Base-by-base conservation (phyloP, 1,140 invertebrate genomes). In the Aphelinus atriplicis region DNA sequence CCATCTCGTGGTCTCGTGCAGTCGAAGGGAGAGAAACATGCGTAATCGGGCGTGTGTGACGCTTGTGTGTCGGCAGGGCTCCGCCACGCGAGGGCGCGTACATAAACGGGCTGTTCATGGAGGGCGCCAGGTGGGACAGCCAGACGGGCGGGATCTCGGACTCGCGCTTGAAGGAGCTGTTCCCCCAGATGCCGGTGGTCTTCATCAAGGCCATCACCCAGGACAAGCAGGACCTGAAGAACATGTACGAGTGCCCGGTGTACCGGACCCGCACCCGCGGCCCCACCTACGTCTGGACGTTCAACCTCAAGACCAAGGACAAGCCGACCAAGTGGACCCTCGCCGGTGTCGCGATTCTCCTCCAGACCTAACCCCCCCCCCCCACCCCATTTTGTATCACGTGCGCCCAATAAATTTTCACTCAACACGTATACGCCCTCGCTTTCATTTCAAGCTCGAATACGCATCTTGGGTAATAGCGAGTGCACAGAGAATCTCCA, bases 271-370 rank as follows among this genome's bases (percentile, higher is more conserved):
- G 94, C 80, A 90, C 89, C 81, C 90, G 97, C 77, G 97, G 97
- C 2, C 94, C 94, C 3, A 98, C 96, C 1, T 99, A 92, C 82
- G 95, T 98, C 1, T 98, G 97, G 96, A 98, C 96, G 0, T 98
- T 98, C 83, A 97, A 97, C 86, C 88, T 99, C 7, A 96, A 94
- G 89, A 95, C 93, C 0, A 95, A 94, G 84, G 95, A 97, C 80
- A 95, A 95, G 78, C 88, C 96, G 0, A 91, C 94, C 0, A 96
- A 96, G 81, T 99, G 97, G 97, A 94, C 95, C 2, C 86, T 98
- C 46, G 97, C 94, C 10, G 97, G 97, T 7, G 96, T 98, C 0
- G 95, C 96, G 5, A 90, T 99, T 50, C 85, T 98, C 43, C 89
- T 99, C 43, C 92, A 93, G 79, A 90, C 92, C 77, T 94, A 90